phyloP scores from a whole-genome alignment of 2,113 vertebrate species.

The Amazona guildingii region DNA sequence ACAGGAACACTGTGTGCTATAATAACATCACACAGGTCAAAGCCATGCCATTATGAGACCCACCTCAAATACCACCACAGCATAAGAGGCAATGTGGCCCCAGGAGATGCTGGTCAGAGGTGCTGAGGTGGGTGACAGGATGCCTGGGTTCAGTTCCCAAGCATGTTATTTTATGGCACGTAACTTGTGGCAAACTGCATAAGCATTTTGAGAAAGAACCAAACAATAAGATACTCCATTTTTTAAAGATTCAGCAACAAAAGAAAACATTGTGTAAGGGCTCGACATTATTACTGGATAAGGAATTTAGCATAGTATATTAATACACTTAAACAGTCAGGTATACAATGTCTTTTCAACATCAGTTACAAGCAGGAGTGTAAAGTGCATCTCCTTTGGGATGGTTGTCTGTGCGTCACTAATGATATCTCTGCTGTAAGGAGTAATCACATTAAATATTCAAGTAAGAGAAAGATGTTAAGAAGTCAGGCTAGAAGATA shows the following conservation, averaged over 20 bases:
- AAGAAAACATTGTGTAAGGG: neutral
- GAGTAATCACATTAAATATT: neutral
- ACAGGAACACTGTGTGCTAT: neutral
- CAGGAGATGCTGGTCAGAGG: neutral
- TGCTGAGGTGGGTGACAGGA: neutral
- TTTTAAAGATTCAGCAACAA: neutral
- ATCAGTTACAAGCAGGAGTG: neutral
- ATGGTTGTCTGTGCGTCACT: neutral
- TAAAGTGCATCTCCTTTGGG: neutral
- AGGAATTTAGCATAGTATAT: neutral
- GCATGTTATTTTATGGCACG: neutral
- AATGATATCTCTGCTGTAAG: neutral
- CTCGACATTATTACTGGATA: neutral
- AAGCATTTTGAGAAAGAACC: neutral
- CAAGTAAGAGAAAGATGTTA: neutral
- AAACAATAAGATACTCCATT: neutral
- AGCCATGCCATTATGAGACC: neutral
- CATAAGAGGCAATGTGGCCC: neutral
- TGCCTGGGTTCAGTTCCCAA: neutral
- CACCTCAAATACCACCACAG: fast-evolving
- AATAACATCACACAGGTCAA: neutral
- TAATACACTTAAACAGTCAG: neutral
- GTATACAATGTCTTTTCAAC: neutral
- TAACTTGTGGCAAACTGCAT: neutral
- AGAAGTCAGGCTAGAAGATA: neutral